Base-by-base conservation (phyloP, 2,797 vertebrate genomes). In the Podarcis lilfordi region DNA sequence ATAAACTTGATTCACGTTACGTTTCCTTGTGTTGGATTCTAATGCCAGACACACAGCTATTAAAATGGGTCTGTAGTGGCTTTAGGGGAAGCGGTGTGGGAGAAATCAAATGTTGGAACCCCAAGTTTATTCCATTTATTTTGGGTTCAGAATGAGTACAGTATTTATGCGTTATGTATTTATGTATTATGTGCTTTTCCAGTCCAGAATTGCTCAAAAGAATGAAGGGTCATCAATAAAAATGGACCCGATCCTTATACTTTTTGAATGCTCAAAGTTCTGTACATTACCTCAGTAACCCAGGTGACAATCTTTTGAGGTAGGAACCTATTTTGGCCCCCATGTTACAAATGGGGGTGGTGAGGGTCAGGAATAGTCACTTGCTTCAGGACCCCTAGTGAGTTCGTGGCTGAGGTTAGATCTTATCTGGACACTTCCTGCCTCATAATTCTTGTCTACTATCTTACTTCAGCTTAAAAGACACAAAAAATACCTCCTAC, bases 1-100 rank as follows among this genome's bases (percentile, higher is more conserved):
- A 88, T 76, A 92, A 74, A 79, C 89, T 84, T 71, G 74, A 68
- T 92, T 92, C 93, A 71, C 79, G 72, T 78, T 75, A 55, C 5
- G 87, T 43, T 64, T 37, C 83, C 76, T 87, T 59, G 84, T 82
- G 86, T 84, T 83, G 79, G 85, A 78, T 90, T 93, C 83, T 25
- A 23, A 21, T 40, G 23, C 85, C 78, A 0, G 0, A 10, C 69
- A 79, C 80, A 89, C 40, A 8, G 0, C 92, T 45, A 86, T 91
- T 88, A 80, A 3, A 82, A 43, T 25, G 50, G 29, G 61, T 69
- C 19, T 43, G 11, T 27, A 69, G 25, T 32, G 7, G 9, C 29
- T 71, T 71, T 11, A 8, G 29, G 68, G 13, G n/a, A 4, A 9
- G n/a, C 29, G n/a, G n/a, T n/a, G 68, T 8, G 25, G 25, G 11